Conservation (phyloP, 2,113 vertebrate species). For the Anthoscopus minutus region DNA sequence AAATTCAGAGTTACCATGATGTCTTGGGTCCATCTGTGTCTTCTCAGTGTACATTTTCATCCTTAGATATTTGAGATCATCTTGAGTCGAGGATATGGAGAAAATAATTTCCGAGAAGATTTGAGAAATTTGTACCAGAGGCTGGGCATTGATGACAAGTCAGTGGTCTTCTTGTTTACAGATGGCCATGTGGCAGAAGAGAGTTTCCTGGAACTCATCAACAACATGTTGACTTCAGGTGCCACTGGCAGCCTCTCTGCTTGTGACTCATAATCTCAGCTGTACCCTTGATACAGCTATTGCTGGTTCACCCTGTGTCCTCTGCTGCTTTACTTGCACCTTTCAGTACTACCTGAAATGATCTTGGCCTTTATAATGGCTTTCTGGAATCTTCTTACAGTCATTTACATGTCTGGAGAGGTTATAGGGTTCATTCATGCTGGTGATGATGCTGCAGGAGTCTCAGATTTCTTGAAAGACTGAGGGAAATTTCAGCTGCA, state of each 20-base stretch:
- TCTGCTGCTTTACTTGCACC: neutral
- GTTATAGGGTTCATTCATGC: neutral
- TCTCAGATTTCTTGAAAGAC: neutral
- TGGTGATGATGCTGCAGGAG: neutral
- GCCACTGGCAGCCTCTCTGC: neutral
- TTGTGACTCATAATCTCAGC: neutral
- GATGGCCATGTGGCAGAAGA: constrained; percentile 91
- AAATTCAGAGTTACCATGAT: neutral
- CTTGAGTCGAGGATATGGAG: constrained; percentile 85
- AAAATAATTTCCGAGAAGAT: constrained; percentile 86
- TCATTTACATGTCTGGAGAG: neutral
- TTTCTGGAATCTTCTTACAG: neutral
- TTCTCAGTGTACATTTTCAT: neutral
- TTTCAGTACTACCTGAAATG: neutral
- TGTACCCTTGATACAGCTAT: neutral
- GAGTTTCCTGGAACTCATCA: constrained; percentile 94
- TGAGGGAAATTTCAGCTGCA: neutral
- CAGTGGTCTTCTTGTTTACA: constrained; percentile 87
- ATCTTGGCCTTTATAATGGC: neutral
- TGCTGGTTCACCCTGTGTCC: neutral
- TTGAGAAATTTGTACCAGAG: constrained; percentile 86
- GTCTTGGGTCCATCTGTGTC: neutral
- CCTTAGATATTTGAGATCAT: constrained; percentile 89
- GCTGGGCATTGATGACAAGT: constrained; percentile 87
- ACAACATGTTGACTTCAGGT: constrained; percentile 99